A percentile compares a stretch with the other conserved stretches of the same genome.
Evolutionary conservation across 2,113 vertebrate genomes (phyloP).

Genomic region (Chaenogobius annularis): DNA sequence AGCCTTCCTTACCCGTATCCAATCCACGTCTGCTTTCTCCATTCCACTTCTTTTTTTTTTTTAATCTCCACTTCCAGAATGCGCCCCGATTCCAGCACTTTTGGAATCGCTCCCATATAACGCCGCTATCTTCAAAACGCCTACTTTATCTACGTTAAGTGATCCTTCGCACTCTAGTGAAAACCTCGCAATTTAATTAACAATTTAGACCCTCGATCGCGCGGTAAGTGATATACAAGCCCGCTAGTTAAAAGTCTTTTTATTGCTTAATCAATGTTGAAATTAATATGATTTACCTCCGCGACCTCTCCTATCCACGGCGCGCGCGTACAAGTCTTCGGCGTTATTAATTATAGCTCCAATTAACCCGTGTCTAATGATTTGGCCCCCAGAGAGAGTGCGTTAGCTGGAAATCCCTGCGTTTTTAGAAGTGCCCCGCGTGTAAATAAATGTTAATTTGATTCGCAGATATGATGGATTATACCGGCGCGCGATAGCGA

Average conservation of each 20-base stretch:
- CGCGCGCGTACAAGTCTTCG: constrained; percentile 43
- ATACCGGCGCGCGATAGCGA: constrained; percentile 65
- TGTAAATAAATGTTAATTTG: constrained; percentile 73
- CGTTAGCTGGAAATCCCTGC: constrained; percentile 32
- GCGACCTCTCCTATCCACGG: constrained; percentile 56
- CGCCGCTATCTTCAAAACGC: constrained; percentile 45
- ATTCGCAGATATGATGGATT: constrained; percentile 76
- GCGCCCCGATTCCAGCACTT: constrained; percentile 43
- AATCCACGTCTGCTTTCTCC: constrained; percentile 25
- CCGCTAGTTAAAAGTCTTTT: constrained; percentile 75
- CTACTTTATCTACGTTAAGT: constrained; percentile 56
- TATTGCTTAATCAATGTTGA: constrained; percentile 78
- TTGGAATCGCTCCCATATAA: constrained; percentile 56
- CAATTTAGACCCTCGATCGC: constrained; percentile 68
- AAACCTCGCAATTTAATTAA: constrained; percentile 69
- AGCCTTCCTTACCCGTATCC: constrained; percentile 71
- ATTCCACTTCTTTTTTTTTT: constrained; percentile 18
- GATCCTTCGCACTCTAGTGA: constrained; percentile 54
- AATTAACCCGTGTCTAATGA: constrained; percentile 74
- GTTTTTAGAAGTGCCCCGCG: constrained; percentile 32
- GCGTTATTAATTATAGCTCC: constrained; percentile 73
- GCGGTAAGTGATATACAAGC: constrained; percentile 71
- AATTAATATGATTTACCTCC: constrained; percentile 77
- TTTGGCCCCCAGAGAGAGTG: constrained; percentile 54
- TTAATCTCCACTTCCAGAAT: constrained; percentile 65